Evolutionary conservation across 30 jellyfish, hydroid and myxozoan species (phyloP), one percentile per base, ranked within the genome.

Genomic region (Aurelia aurita): DNA sequence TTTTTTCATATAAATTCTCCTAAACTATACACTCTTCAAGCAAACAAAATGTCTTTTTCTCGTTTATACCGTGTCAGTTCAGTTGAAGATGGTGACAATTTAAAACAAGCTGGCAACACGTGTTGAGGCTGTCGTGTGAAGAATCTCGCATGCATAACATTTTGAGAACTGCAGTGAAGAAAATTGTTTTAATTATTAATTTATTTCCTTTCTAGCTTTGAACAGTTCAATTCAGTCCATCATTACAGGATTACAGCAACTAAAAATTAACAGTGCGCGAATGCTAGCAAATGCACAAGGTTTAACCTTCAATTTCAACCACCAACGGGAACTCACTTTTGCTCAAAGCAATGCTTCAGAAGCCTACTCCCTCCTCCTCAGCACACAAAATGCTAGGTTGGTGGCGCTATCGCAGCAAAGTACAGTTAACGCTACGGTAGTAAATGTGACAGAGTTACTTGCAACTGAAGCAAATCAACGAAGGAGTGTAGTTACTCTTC

Each of bases 311-410:
- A 68, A 31, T 39, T 81, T 81, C 35, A 29, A 68, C 20, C 85
- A 67, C 27, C 77, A 81, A 34, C 31, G 26, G 0, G 91, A 81
- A 61, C 29, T 51, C 7, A 11, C n/a, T 0, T 51, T 45, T 21
- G 91, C 91, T 20, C 79, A 53, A 26, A 39, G 79, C 74, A 81
- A 81, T 43, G 85, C 91, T 14, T 39, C 91, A 11, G 85, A 32
- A 2, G 91, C 91, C 27, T 10, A 35, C 18, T 64, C 77, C 19
- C 31, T 81, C 18, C 84, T 81, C 21, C 26, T 11, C 9, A 76
- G 78, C 26, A 26, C 58, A 54, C 82, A 81, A 23, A 35, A 59
- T 16, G 23, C 80, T 29, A 43, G 46, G 3, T 0, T 59, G 19
- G 35, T 31, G 13, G 85, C 80, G 2, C 9, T 57, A 15, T 18